phyloP scores from a whole-genome alignment of 2,797 vertebrate species.

The Sciurus vulgaris region DNA sequence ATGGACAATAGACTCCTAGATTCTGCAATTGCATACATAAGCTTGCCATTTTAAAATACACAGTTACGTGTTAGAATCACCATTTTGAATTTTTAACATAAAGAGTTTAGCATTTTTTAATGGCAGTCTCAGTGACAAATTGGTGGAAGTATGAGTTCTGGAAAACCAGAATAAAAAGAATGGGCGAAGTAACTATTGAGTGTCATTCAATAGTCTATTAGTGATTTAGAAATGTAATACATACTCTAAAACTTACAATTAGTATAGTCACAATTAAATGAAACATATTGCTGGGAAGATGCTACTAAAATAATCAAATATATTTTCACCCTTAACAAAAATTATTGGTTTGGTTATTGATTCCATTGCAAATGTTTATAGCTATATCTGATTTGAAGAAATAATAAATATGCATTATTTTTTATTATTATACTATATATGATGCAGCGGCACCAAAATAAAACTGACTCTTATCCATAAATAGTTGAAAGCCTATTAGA shows the following conservation, averaged over 20 bases:
- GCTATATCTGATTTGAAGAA: neutral
- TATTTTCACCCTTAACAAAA: neutral
- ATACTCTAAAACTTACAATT: neutral
- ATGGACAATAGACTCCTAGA: neutral
- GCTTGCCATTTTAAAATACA: neutral
- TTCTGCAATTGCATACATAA: neutral
- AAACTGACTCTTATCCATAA: neutral
- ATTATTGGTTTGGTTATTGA: neutral
- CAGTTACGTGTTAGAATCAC: neutral
- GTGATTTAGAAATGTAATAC: neutral
- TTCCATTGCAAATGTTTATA: neutral
- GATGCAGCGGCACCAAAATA: neutral
- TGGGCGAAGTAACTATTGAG: neutral
- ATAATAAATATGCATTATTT: neutral
- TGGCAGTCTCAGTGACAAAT: neutral
- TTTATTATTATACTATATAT: neutral
- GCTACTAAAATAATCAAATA: neutral
- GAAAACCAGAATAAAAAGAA: neutral
- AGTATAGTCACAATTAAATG: neutral
- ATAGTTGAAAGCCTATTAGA: neutral
- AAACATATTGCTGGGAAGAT: neutral
- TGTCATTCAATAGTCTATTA: neutral
- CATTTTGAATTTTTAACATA: neutral
- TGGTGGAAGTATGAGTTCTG: neutral
- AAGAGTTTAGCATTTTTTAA: neutral